Base-by-base conservation (phyloP, 2,797 vertebrate species). In the Pteronotus mesoamericanus region DNA sequence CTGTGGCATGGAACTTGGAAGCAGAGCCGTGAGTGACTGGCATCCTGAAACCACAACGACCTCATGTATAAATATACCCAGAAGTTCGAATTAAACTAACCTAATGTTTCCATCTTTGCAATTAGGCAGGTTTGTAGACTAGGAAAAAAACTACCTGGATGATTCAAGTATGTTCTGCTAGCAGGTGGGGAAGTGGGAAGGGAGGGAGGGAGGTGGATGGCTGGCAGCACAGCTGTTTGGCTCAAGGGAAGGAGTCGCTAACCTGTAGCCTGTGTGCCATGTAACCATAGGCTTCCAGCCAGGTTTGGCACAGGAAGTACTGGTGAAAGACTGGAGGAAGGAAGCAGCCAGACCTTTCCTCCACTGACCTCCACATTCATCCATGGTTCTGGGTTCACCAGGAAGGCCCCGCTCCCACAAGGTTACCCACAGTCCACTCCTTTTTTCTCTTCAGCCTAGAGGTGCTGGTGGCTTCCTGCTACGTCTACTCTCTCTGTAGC, bases 381-480 rank as follows among this genome's bases (percentile, higher is more conserved):
- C 29, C 16, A 12, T 0, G 21, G n/a, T 21, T 57, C 48, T 32
- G 34, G 5, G 24, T 3, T 42, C 37, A 32, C 59, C 53, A 42
- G 48, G 29, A 55, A 74, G 42, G 16, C 12, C 48, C 8, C 5
- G 9, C 57, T 44, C 18, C 15, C 3, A 16, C 12, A 18, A 34
- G 57, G 44, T 2, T 29, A 16, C 46, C 6, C 18, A 0, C 10
- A 0, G 0, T 18, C 9, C 6, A 10, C 32, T 11, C 2, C 21
- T 42, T 68, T 21, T n/a, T 32, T 46, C 32, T 39, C 66, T 9
- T 12, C n/a, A 53, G 42, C 72, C 18, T 9, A 29, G 18, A 44
- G 34, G 72, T 15, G 19, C 3, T 0, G 16, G 19, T 26, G 15
- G 26, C n/a, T 85, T 77, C 51, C 51, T 8, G 21, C 32, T 79